Base-by-base conservation (phyloP, 2,888 invertebrate species). In the Ophonus ardosiacus region DNA sequence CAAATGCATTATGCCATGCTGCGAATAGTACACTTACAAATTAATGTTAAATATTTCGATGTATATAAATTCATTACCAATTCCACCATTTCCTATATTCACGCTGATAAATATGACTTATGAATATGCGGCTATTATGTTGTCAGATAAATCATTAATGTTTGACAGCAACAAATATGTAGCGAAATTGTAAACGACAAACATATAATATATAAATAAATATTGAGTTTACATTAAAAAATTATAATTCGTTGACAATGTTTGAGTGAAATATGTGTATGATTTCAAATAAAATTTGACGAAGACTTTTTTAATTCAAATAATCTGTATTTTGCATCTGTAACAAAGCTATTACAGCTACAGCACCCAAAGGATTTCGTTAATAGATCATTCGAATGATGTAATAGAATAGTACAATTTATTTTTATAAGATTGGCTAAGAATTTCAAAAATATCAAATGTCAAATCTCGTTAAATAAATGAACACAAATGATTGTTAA, bases 91-190 rank as follows among this genome's bases (percentile, higher is more conserved):
- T 68, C 15, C 24, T 68, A 68, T 68, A 68, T 63, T 8, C 63
- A 63, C 24, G 63, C 24, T 63, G 68, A 68, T 68, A 68, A 38
- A 68, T 68, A 31, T 68, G 68, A 68, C 38, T 68, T 68, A 68
- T 68, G 68, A 68, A 68, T 68, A 68, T 68, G 24, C 31, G 38
- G 68, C n/a, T 68, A 38, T 68, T 68, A 68, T 68, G 38, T 31
- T 68, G 68, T 68, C 38, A 68, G n/a, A 68, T 68, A 68, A 68
- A 68, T 68, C 68, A 68, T 31, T 31, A 38, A 68, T n/a, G 31
- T 15, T n/a, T 38, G 38, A 68, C 68, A 15, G 38, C 3, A 31
- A 6, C 24, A 63, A 63, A 18, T 63, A 24, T 63, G 24, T 24
- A 38, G 13, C 38, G 43, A 68, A 3, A 15, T 31, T 68, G 68